These are phyloP conservation scores for Tragelaphus strepsiceros DNA, from an alignment of 2,113 vertebrate genomes.

Conservation along the genomic window DNA sequence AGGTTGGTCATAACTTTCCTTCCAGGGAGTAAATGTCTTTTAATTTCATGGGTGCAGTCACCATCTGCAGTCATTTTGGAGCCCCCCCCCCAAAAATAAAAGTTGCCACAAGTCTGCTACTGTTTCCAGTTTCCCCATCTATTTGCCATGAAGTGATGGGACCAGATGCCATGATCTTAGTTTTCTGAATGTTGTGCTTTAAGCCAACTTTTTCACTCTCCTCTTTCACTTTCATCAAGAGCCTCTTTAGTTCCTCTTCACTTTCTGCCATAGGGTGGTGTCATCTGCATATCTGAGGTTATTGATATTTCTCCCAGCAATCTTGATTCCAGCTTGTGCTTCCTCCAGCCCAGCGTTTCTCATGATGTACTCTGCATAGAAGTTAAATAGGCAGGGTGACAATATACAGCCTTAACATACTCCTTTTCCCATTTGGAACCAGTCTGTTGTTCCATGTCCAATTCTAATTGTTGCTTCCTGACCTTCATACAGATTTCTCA, in stretches of 20 bases:
- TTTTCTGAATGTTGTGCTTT: not conserved
- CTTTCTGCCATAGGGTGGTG: not conserved
- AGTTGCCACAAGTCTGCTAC: not conserved
- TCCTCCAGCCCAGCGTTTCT: not conserved
- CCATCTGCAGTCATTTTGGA: not conserved
- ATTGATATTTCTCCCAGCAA: not conserved
- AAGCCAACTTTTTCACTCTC: not conserved
- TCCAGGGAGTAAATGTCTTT: not conserved
- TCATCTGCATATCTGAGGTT: not conserved
- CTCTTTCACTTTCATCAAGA: not conserved
- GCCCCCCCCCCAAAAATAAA: too few species aligned
- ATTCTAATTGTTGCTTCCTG: not conserved
- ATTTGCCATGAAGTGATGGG: not conserved
- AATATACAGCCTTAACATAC: not conserved
- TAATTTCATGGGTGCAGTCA: not conserved
- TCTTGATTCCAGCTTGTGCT: not conserved
- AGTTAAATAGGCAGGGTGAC: not conserved
- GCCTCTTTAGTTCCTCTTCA: not conserved
- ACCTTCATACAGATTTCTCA: not conserved
- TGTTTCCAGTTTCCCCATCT: not conserved
- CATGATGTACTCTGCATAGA: not conserved
- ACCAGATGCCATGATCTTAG: accelerated
- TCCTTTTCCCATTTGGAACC: not conserved
- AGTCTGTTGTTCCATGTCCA: not conserved
- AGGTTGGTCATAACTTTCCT: not conserved